These are phyloP conservation scores for Peromyscus aztecus DNA, from an alignment of 2,797 vertebrate species.

Conservation along the genomic window DNA sequence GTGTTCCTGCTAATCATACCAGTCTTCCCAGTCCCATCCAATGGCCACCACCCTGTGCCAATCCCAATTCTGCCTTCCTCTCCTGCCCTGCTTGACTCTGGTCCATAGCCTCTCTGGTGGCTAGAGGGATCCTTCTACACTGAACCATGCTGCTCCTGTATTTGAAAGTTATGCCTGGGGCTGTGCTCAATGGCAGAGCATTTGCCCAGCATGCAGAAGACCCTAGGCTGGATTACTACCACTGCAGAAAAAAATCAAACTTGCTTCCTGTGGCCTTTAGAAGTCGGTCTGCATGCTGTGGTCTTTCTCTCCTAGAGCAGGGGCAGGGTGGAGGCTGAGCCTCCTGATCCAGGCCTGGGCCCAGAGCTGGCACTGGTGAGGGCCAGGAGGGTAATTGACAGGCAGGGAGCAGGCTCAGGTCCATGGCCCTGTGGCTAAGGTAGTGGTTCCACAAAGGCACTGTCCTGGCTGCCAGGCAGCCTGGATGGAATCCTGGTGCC, in stretches of 20 bases:
- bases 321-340: neutral
- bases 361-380: neutral
- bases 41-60: neutral
- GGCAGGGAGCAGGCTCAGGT: neutral
- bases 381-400: neutral
- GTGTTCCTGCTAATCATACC: neutral
- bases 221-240: too few species aligned
- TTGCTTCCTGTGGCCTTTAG: neutral
- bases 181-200: neutral
- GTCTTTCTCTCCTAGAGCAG: neutral
- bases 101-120: neutral
- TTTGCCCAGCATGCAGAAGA: neutral
- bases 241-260: neutral
- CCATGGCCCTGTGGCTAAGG: neutral
- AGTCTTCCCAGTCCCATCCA: neutral
- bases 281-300: neutral
- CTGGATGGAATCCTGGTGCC: neutral
- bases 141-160: neutral
- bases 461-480: neutral
- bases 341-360: neutral
- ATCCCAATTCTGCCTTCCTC: neutral
- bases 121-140: neutral
- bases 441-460: too few species aligned
- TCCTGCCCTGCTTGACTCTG: rapidly evolving
- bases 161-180: neutral